These are phyloP conservation scores for Moxostoma hubbsi DNA, from an alignment of 2,797 vertebrate genomes.

Conservation along the genomic window DNA sequence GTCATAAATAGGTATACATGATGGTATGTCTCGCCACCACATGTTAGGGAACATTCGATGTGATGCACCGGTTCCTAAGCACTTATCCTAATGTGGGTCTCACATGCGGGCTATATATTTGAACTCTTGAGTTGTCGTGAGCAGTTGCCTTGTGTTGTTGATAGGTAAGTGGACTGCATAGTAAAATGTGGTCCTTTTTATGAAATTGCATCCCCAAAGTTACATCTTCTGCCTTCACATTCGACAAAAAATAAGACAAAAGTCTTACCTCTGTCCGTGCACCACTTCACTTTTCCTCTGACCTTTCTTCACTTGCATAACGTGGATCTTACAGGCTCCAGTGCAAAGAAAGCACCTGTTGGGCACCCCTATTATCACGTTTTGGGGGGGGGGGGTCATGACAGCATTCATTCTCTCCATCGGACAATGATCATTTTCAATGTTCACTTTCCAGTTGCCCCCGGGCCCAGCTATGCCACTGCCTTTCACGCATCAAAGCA, in stretches of 20 bases:
- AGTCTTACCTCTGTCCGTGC: slow-evolving; percentile 9
- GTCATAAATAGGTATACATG: neutral
- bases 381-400: no score
- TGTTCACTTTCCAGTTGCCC: no score
- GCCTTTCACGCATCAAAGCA: slow-evolving; percentile 2
- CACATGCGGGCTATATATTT: slow-evolving; percentile 12
- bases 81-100: slow-evolving; percentile 19
- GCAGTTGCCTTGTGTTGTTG: slow-evolving; percentile 15
- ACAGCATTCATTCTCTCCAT: no score
- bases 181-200: slow-evolving; percentile 13
- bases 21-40: neutral
- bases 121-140: slow-evolving; percentile 20
- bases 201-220: slow-evolving; percentile 11
- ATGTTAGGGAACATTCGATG: neutral
- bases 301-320: neutral
- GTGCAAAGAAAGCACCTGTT: no score
- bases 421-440: no score
- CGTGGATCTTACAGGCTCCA: no score
- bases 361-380: no score
- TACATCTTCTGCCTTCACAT: slow-evolving; percentile 12
- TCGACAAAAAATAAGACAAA: neutral
- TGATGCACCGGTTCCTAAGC: slow-evolving; percentile 34
- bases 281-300: slow-evolving; percentile 17
- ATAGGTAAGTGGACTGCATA: neutral
- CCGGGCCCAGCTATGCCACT: no score